A percentile compares a stretch with the other conserved stretches of the same genome.
Conservation (phyloP, 1,140 invertebrate genomes). For the Thaumetopoea pityocampa region DNA sequence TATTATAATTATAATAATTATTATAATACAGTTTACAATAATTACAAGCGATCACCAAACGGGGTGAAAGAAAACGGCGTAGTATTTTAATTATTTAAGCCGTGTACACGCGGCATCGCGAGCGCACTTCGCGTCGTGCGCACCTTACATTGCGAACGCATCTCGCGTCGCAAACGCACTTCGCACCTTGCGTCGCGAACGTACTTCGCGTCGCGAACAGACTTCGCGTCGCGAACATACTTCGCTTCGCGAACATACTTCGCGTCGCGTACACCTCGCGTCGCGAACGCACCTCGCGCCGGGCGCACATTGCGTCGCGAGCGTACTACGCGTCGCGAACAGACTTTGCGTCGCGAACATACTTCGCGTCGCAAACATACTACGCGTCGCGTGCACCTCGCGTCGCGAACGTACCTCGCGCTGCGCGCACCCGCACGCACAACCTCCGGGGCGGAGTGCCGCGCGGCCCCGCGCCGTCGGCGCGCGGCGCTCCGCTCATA, state of each 20-base stretch:
- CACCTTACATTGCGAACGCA: slow-evolving; percentile 20
- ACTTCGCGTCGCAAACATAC: slow-evolving; percentile 15
- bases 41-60: slow-evolving; percentile 75
- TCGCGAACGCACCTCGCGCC: slow-evolving; percentile 8
- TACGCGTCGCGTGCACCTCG: slow-evolving; percentile 12
- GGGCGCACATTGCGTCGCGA: slow-evolving; percentile 4
- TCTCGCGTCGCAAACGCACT: slow-evolving; percentile 14
- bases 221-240: slow-evolving; percentile 15
- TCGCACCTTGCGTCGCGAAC: slow-evolving; percentile 9
- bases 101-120: slow-evolving; percentile 34
- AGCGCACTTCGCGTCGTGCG: slow-evolving; percentile 5
- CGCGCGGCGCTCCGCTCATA: background rate
- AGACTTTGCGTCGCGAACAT: slow-evolving; percentile 16
- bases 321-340: slow-evolving; percentile 17
- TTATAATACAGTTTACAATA: slow-evolving; percentile 76
- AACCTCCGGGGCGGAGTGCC: slow-evolving; percentile 13
- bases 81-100: slow-evolving; percentile 71
- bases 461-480: slow-evolving; percentile 5
- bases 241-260: slow-evolving; percentile 17
- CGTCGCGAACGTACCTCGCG: slow-evolving; percentile 8
- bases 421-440: slow-evolving; percentile 6
- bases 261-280: slow-evolving; percentile 13
- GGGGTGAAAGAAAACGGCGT: slow-evolving; percentile 73
- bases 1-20: slow-evolving; percentile 74
- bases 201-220: slow-evolving; percentile 21